These are phyloP conservation scores for Spatulosminthurus flaviceps DNA, from an alignment of 2,888 invertebrate genomes.

Conservation along the genomic window DNA sequence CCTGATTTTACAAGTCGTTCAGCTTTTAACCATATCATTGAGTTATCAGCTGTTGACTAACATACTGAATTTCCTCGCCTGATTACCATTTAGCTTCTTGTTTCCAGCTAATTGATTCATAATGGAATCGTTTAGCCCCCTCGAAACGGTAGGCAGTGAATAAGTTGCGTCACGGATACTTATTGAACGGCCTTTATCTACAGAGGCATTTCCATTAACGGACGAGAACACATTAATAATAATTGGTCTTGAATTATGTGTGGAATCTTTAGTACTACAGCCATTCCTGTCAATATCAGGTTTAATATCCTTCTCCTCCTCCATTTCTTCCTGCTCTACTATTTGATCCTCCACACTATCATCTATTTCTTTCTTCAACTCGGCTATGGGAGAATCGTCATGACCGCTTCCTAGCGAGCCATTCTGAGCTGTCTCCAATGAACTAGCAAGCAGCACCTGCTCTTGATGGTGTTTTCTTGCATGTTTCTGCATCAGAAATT, in stretches of 20 bases:
- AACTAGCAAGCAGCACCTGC: background rate
- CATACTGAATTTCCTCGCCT: slow-evolving; percentile 6
- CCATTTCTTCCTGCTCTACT: background rate
- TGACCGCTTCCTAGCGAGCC: background rate
- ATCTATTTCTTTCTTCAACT: background rate
- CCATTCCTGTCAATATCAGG: background rate
- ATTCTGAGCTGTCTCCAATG: background rate
- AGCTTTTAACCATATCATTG: background rate
- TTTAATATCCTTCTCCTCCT: background rate
- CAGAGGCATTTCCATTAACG: slow-evolving; percentile 18
- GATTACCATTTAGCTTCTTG: background rate
- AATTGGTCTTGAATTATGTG: slow-evolving; percentile 4
- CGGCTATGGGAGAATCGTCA: background rate
- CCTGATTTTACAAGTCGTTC: background rate
- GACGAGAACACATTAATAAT: slow-evolving; percentile 41
- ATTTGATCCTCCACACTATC: background rate
- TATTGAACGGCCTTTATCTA: background rate
- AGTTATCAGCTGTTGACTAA: slow-evolving; percentile 23
- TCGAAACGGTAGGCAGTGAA: background rate
- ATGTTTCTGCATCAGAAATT: slow-evolving; percentile 67
- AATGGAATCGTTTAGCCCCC: background rate
- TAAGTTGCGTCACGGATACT: background rate
- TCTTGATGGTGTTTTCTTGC: slow-evolving; percentile 65
- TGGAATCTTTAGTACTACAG: background rate
- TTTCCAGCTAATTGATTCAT: background rate